phyloP scores from a whole-genome alignment of 1,140 invertebrate genomes.

The Trichomalopsis sarcophagae region DNA sequence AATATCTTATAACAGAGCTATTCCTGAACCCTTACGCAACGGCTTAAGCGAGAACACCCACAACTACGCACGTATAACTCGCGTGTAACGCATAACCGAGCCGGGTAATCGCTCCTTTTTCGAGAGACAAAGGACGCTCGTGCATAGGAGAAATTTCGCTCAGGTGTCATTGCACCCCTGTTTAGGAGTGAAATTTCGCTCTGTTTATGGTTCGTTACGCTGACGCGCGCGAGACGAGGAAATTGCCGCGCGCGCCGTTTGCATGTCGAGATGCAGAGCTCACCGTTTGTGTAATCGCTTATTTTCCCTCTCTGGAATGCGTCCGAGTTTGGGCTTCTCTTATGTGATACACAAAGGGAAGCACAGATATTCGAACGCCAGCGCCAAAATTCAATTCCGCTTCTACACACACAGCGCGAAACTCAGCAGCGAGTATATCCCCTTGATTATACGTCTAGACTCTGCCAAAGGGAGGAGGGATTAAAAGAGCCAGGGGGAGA shows the following conservation, averaged over 20 bases:
- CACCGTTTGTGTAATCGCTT: neutral
- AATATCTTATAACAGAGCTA: no score
- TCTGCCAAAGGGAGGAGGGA: neutral
- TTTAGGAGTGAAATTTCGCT: slow-evolving; percentile 24
- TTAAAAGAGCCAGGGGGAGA: neutral
- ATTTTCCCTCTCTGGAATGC: no score
- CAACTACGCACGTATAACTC: neutral
- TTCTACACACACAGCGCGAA: neutral
- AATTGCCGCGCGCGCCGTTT: neutral
- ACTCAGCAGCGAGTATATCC: neutral
- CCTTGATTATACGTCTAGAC: slow-evolving; percentile 19
- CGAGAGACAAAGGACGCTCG: slow-evolving; percentile 1
- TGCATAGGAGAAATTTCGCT: neutral
- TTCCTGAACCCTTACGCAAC: neutral
- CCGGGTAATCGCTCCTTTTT: slow-evolving; percentile 18
- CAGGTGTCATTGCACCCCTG: neutral
- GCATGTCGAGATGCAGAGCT: neutral
- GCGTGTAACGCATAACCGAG: neutral
- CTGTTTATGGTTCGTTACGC: neutral
- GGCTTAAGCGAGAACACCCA: neutral
- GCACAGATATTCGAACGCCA: no score
- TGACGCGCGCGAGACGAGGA: neutral
- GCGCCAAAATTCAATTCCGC: no score
- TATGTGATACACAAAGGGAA: no score
- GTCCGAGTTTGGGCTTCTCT: no score